Base-by-base conservation (phyloP, 1,140 invertebrate genomes). In the Pararge aegeria region DNA sequence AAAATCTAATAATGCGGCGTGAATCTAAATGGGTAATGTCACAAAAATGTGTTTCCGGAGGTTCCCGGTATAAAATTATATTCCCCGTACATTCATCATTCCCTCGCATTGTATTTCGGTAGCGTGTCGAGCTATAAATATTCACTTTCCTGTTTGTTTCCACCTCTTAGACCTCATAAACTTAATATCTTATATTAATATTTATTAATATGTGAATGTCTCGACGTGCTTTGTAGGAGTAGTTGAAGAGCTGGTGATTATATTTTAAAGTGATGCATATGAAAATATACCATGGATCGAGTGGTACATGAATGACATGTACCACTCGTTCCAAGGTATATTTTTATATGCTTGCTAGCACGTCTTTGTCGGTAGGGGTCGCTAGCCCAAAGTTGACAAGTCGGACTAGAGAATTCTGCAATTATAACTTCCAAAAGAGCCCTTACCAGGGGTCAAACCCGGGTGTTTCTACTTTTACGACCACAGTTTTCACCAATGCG, bases 121-220 rank as follows among this genome's bases (percentile, higher is more conserved):
- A 76, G 72, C 68, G 76, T 65, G 68, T 65, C 46, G 59, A 54
- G 71, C 64, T 54, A 80, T 83, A 86, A 84, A 84, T 82, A 80
- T 82, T 80, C 72, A 73, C 73, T 75, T 75, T 65, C 56, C 66
- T 66, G 66, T 80, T 79, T 81, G 73, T 77, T 80, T 68, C 75
- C 68, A 75, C 76, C 73, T 77, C 78, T 85, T 78, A 81, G 75
- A 73, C 73, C 64, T 75, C 79, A 71, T 85, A 83, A 84, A 83
- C 67, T 81, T 81, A 83, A 84, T 84, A 71, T 72, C 56, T 69
- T 67, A 74, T 80, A 85, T 85, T 87, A 82, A 80, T 84, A 81
- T 84, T 86, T 84, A 83, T 85, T 87, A 83, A 83, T 82, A 78
- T 73, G 74, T 75, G 73, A 71, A 75, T 76, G 72, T 78, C 73